phyloP scores from a whole-genome alignment of 2,113 vertebrate species.

The Probosciger aterrimus region DNA sequence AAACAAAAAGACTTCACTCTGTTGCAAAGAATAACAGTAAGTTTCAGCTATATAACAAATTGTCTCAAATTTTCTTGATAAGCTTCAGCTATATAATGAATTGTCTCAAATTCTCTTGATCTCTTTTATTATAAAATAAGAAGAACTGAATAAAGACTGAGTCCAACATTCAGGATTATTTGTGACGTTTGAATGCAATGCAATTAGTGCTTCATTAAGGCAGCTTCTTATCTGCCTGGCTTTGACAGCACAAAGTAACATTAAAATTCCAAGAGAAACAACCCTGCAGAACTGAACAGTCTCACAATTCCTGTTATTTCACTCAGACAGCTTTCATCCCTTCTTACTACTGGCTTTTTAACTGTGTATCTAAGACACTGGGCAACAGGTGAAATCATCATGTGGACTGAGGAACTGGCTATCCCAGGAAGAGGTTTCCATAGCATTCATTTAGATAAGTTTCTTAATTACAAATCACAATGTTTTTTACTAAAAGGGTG shows the following conservation, averaged over 20 bases:
- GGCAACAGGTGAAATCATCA: background rate
- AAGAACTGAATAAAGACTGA: conserved; percentile 8
- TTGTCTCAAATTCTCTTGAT: conserved; percentile 12
- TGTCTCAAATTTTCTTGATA: conserved; percentile 3
- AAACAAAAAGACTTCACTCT: background rate
- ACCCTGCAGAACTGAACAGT: conserved; percentile 2
- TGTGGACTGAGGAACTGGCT: background rate
- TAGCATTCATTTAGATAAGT: background rate
- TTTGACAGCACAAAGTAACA: conserved; percentile 54
- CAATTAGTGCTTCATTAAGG: conserved; percentile 62
- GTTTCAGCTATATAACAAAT: background rate
- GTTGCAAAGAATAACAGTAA: background rate
- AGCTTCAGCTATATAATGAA: conserved; percentile 5
- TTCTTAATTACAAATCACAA: background rate
- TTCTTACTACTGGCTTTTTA: background rate
- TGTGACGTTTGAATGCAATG: conserved; percentile 51
- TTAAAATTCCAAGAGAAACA: conserved; percentile 54
- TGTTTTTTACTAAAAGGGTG: rapidly evolving
- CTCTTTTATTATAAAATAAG: background rate
- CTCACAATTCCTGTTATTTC: background rate
- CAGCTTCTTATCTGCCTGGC: conserved; percentile 58
- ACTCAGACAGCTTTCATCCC: background rate
- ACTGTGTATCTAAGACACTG: background rate
- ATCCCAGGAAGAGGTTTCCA: background rate
- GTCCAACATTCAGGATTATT: conserved; percentile 34